A percentile compares a stretch with the other conserved stretches of the same genome.
Conservation (phyloP, 2,888 invertebrate genomes). For the Epinotia demarniana region DNA sequence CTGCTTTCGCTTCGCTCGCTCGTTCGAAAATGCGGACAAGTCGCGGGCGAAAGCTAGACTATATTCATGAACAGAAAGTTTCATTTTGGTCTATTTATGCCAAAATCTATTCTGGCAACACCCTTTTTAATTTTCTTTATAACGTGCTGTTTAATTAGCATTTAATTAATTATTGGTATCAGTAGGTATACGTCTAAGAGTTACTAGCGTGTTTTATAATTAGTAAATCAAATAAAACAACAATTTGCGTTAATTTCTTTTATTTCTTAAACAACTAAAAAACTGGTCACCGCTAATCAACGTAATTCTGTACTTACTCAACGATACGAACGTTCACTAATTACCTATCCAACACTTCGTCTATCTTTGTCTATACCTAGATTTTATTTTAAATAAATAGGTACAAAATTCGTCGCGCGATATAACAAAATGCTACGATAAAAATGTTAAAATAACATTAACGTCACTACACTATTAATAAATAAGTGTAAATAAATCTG, state of each 20-base stretch:
- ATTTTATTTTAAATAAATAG: background rate
- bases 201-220: no score
- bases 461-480: conserved; percentile 44
- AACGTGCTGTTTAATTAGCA: accelerated
- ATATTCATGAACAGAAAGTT: no score
- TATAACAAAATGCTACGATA: conserved; percentile 68
- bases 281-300: conserved; percentile 44
- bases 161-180: no score
- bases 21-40: no score
- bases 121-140: no score
- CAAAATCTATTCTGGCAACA: no score
- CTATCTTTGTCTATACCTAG: background rate
- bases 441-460: conserved; percentile 56
- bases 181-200: no score
- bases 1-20: no score
- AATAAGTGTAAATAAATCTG: conserved; percentile 26
- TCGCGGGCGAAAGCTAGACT: no score
- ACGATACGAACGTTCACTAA: background rate
- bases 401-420: conserved; percentile 33
- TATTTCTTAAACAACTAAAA: conserved; percentile 44
- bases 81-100: no score
- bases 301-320: conserved; percentile 35
- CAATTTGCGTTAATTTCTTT: conserved; percentile 47
- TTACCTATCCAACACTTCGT: background rate
- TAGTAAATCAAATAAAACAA: conserved; percentile 34